Conservation (phyloP, 2,113 vertebrate species). For the Atherinomorus stipes region DNA sequence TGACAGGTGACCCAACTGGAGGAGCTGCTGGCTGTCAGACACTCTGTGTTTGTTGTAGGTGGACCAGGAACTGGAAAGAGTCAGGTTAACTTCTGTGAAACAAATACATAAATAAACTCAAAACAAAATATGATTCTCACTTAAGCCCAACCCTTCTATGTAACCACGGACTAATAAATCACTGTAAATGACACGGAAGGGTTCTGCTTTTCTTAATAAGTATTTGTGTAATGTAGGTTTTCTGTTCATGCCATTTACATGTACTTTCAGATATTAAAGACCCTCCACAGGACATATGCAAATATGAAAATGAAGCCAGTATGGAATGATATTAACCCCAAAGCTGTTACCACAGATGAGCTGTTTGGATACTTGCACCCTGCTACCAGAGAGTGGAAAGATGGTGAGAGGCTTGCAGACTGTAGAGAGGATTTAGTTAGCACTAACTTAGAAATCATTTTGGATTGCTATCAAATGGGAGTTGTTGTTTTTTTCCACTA, state of each 20-base stretch:
- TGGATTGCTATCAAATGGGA: constrained; percentile 17
- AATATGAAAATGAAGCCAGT: constrained; percentile 82
- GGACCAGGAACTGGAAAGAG: constrained; percentile 84
- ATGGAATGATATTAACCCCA: constrained; percentile 82
- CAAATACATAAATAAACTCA: not conserved
- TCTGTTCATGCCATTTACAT: not conserved
- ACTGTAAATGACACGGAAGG: not conserved
- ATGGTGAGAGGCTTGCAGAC: constrained; percentile 73
- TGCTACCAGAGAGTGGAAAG: constrained; percentile 83
- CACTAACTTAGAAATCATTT: constrained; percentile 30
- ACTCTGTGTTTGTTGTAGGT: constrained; percentile 84
- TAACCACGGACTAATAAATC: not conserved
- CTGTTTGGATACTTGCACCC: constrained; percentile 83
- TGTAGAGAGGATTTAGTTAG: not conserved
- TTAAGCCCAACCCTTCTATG: not conserved
- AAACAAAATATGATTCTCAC: not conserved
- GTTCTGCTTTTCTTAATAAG: not conserved
- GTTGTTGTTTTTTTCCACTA: no score
- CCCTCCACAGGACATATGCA: constrained; percentile 75
- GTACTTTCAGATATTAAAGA: constrained; percentile 82
- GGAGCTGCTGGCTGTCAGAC: constrained; percentile 80
- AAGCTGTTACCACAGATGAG: constrained; percentile 83
- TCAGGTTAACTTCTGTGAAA: constrained; percentile 65
- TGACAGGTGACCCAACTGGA: constrained; percentile 83
- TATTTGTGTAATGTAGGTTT: not conserved